These are phyloP conservation scores for Narcine bancroftii DNA, from an alignment of 2,113 vertebrate species.

Conservation along the genomic window DNA sequence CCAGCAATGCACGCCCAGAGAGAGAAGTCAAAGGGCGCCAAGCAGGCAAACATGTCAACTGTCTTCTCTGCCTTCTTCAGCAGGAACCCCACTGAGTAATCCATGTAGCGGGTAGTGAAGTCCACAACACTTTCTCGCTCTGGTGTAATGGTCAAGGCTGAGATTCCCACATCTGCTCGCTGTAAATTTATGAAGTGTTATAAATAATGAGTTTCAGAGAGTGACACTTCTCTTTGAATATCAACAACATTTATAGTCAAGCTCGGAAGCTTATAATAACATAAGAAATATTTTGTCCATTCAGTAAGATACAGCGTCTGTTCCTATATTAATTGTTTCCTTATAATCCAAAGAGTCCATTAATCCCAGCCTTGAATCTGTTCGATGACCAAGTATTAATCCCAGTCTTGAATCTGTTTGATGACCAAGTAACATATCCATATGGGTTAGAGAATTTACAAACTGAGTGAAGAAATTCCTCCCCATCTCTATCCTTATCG, in stretches of 20 bases:
- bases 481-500: too few relatives aligned
- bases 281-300: too few relatives aligned
- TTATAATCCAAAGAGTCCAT: too few relatives aligned
- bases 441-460: too few relatives aligned
- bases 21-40: conserved; percentile 91
- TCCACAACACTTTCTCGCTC: conserved; percentile 94
- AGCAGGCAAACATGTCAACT: conserved; percentile 93
- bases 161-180: conserved; percentile 93
- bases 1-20: conserved; percentile 97
- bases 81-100: conserved; percentile 92
- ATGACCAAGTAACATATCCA: too few relatives aligned
- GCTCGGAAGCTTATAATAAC: too few relatives aligned
- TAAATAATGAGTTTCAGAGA: neutral
- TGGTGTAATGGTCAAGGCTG: conserved; percentile 92
- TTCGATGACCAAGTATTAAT: too few relatives aligned
- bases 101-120: conserved; percentile 96
- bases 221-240: neutral
- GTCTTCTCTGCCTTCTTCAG: conserved; percentile 89
- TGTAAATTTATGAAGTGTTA: conserved; percentile 44
- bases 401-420: too few relatives aligned
- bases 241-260: neutral
- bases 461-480: too few relatives aligned
- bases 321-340: too few relatives aligned
- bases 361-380: too few relatives aligned
- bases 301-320: too few relatives aligned